Percentiles rank a stretch among this genome's conserved stretches.
Conservation (phyloP, 1,140 invertebrate species). For the Macrosteles quadrilineatus region DNA sequence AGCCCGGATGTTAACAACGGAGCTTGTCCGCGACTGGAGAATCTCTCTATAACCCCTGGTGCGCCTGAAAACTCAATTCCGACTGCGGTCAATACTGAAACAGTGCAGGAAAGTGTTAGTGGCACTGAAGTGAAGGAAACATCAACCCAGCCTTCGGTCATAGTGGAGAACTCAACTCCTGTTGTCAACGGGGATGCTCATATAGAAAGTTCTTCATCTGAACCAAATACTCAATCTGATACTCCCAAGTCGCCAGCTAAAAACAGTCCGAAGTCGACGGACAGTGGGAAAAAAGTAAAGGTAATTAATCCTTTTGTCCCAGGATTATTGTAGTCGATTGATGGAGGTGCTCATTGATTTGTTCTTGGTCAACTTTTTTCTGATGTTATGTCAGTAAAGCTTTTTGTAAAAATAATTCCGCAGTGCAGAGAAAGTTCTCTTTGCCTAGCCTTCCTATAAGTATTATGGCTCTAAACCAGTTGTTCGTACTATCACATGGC, state of each 20-base stretch:
- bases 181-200: not conserved
- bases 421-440: no score
- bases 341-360: no score
- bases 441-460: no score
- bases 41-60: not conserved
- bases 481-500: no score
- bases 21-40: not conserved
- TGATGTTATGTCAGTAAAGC: no score
- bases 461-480: no score
- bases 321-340: no score
- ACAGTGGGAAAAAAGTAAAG: constrained; percentile 1
- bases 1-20: not conserved
- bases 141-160: not conserved
- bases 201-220: not conserved
- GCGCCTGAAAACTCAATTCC: not conserved
- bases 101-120: not conserved
- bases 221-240: not conserved
- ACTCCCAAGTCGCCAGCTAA: not conserved
- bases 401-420: no score
- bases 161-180: not conserved
- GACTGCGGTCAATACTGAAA: not conserved
- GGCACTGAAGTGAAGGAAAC: not conserved
- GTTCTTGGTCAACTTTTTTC: no score
- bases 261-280: not conserved
- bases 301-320: no score